Evolutionary conservation across 2,797 vertebrate species (phyloP), one percentile per base, ranked within the genome.

Genomic region (Lagocephalus sceleratus): DNA sequence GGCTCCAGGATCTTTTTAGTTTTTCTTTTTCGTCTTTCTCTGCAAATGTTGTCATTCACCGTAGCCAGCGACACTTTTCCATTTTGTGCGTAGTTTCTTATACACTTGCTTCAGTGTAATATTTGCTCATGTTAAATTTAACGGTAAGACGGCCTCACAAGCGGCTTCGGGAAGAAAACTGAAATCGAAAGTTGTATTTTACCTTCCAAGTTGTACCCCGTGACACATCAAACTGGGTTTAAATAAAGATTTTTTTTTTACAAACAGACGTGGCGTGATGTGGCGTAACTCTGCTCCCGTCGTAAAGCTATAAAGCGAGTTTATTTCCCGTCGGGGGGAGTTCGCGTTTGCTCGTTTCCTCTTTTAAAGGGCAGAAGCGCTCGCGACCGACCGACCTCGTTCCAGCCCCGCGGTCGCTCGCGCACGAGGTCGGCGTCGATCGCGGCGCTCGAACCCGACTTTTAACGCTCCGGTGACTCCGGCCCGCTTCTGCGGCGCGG

Each of bases 231-330:
- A 60, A 76, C 68, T 82, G 78, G 78, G 71, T 87, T 86, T 73
- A 84, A 93, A 92, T 92, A 93, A 93, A 93, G 81, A 79, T 80
- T 44, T 66, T 60, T 4, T 44, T 71, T 90, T 87, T 83, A 84
- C 23, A 21, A 9, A 81, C 77, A 80, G 74, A 60, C 40, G 39
- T 54, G 42, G 60, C 3, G 5, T 59, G 1, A 2, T 58, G 38
- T 57, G 14, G 39, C 46, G 20, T 42, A 0, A 5, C 20, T 48
- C 21, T 42, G 1, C 5, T 20, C n/a, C n/a, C n/a, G 1, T 20
- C 2, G 2, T 19, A 57, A 2, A 12, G 17, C 39, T 40, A 40
- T n/a, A 40, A 17, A n/a, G 39, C 2, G 39, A 11, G 2, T 15
- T 16, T 16, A 39, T 4, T 25, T 8, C 3, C 6, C 9, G 15